phyloP scores from a whole-genome alignment of 2,797 vertebrate genomes.

The Eulemur coronatus region DNA sequence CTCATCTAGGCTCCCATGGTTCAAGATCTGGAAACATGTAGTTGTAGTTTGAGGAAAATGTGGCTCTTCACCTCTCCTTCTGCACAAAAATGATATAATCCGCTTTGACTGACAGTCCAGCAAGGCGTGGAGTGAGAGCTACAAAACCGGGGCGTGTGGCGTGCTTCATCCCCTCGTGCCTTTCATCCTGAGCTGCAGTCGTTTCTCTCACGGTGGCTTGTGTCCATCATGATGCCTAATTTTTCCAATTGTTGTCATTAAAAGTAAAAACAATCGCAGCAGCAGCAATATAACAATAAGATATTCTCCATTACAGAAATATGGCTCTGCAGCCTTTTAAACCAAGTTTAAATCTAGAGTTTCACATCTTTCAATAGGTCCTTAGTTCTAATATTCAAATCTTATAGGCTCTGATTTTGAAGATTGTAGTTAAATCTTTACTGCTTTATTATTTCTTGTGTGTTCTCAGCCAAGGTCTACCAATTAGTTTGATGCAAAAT shows the following conservation, averaged over 20 bases:
- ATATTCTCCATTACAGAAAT: not conserved
- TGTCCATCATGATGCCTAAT: not conserved
- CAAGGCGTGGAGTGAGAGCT: not conserved
- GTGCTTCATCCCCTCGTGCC: not conserved
- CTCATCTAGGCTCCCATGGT: not conserved
- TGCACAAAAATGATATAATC: not conserved
- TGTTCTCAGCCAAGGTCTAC: not conserved
- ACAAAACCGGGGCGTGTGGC: not conserved
- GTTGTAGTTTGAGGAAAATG: not conserved
- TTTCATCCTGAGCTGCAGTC: not conserved
- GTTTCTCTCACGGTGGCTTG: not conserved
- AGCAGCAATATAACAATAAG: not conserved
- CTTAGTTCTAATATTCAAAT: not conserved
- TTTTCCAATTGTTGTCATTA: not conserved
- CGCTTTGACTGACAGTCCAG: not conserved
- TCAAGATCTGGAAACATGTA: not conserved
- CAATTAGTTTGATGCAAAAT: not conserved
- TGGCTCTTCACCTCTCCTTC: not conserved
- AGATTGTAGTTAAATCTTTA: not conserved
- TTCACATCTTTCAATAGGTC: not conserved
- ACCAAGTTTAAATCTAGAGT: not conserved
- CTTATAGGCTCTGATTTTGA: not conserved
- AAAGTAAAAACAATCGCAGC: not conserved
- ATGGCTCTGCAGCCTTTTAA: not conserved
- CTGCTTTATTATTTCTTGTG: not conserved